Evolutionary conservation across 2,113 vertebrate genomes (phyloP).

Genomic region (Catagonus wagneri): DNA sequence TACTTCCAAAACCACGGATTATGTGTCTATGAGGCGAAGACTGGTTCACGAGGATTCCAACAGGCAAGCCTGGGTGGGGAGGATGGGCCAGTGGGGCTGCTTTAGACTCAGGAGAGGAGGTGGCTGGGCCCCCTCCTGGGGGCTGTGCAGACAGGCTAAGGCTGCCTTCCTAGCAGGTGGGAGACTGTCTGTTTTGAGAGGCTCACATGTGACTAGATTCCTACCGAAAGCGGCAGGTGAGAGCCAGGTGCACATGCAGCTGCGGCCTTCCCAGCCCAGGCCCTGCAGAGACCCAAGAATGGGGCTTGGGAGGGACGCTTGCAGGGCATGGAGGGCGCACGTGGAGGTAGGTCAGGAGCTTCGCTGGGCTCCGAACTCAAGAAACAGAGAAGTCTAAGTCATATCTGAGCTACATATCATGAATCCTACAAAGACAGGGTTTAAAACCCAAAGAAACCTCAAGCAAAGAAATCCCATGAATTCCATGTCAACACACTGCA

Average conservation of each 20-base stretch:
- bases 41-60: neutral
- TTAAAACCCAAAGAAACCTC: neutral
- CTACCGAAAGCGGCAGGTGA: neutral
- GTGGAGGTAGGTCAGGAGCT: neutral
- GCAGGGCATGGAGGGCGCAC: fast-evolving
- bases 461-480: too few relatives aligned
- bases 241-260: neutral
- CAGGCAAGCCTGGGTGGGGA: neutral
- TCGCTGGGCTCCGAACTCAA: neutral
- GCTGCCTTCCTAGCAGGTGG: neutral
- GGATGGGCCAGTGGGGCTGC: neutral
- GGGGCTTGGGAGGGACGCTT: neutral
- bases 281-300: neutral
- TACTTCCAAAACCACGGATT: neutral
- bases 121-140: neutral
- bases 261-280: fast-evolving
- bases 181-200: neutral
- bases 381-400: neutral
- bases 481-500: neutral
- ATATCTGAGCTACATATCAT: fast-evolving
- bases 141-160: fast-evolving
- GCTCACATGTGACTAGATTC: neutral
- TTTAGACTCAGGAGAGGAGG: neutral
- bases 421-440: neutral
- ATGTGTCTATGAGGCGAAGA: neutral